These are phyloP conservation scores for Hepsetus odoe DNA, from an alignment of 2,113 vertebrate species.

Conservation along the genomic window DNA sequence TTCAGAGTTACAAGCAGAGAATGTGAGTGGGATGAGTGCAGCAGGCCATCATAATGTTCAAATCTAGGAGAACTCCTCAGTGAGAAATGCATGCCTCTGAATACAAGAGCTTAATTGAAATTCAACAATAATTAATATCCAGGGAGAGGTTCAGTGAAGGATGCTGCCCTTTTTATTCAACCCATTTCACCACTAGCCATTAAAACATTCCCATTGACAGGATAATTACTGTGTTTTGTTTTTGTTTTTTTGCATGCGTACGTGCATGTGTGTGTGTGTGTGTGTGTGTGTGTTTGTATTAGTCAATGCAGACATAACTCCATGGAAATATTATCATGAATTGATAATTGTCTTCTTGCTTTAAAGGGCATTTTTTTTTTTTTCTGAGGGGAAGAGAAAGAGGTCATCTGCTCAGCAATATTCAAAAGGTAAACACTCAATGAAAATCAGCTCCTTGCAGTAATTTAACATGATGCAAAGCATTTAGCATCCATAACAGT, in stretches of 20 bases:
- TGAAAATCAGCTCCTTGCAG: slow-evolving; percentile 14
- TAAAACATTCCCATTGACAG: slow-evolving; percentile 61
- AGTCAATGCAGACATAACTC: background rate
- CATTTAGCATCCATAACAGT: background rate
- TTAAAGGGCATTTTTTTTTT: slow-evolving; percentile 34
- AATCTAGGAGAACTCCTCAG: slow-evolving; percentile 21
- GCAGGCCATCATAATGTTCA: slow-evolving; percentile 41
- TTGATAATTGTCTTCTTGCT: slow-evolving; percentile 42
- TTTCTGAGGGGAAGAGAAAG: slow-evolving; percentile 19
- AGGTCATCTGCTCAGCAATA: slow-evolving; percentile 33
- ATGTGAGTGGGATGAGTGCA: slow-evolving; percentile 53
- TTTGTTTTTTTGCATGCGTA: slow-evolving; percentile 60
- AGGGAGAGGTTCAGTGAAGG: slow-evolving; percentile 66
- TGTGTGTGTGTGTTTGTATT: background rate
- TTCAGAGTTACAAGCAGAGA: slow-evolving; percentile 85
- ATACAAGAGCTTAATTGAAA: slow-evolving; percentile 80
- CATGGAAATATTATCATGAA: slow-evolving; percentile 47
- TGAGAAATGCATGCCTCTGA: slow-evolving; percentile 42
- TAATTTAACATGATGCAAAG: slow-evolving; percentile 9
- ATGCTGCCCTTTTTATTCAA: slow-evolving; percentile 65
- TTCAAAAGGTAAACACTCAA: slow-evolving; percentile 33
- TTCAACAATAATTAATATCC: slow-evolving; percentile 75
- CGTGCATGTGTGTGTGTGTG: background rate
- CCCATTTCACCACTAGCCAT: slow-evolving; percentile 54
- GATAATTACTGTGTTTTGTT: slow-evolving; percentile 70